A percentile compares a stretch with the other conserved stretches of the same genome.
These are phyloP conservation scores for Lochmaea capreae DNA, from an alignment of 2,888 invertebrate species.

Conservation along the genomic window DNA sequence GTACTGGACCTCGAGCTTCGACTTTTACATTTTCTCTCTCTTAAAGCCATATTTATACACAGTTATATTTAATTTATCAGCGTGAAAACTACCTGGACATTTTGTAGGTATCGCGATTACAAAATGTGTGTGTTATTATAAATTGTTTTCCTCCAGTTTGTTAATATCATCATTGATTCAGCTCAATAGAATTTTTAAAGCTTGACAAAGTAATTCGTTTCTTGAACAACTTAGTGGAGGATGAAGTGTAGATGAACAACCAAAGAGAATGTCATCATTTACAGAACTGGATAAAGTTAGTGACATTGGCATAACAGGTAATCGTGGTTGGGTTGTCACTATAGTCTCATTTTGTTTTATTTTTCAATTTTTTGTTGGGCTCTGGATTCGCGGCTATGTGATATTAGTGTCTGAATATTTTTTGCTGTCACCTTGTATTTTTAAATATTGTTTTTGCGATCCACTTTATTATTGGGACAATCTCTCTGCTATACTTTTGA, in stretches of 20 bases:
- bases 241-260: neutral
- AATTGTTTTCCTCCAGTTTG: neutral
- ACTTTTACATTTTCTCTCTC: slow-evolving; percentile 12
- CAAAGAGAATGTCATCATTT: neutral
- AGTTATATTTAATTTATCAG: neutral
- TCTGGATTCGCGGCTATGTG: too few species aligned
- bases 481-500: too few species aligned
- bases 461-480: too few species aligned
- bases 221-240: neutral
- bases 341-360: too few species aligned
- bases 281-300: neutral
- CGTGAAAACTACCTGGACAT: neutral
- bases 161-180: neutral
- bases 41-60: neutral
- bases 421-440: neutral
- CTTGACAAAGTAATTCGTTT: too few species aligned
- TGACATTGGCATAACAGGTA: neutral
- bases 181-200: too few species aligned
- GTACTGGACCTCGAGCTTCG: neutral
- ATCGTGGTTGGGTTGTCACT: neutral
- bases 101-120: neutral
- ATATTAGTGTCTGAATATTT: neutral
- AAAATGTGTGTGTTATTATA: neutral
- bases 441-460: too few species aligned
- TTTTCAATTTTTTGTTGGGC: too few species aligned